phyloP scores from a whole-genome alignment of 2,113 vertebrate species.

The Cryptoleucopteryx plumbea region DNA sequence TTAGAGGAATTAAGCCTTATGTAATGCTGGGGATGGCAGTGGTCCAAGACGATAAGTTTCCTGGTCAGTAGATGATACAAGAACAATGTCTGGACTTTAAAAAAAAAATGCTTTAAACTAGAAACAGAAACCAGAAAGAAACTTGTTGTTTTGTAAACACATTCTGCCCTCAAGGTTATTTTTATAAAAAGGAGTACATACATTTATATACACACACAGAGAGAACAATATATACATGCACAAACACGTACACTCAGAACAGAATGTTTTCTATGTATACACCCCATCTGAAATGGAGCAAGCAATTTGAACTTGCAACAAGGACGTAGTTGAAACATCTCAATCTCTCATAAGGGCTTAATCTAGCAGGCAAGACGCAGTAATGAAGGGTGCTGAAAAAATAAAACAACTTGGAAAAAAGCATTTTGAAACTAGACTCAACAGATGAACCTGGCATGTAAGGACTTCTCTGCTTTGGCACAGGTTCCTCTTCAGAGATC shows the following conservation, averaged over 20 bases:
- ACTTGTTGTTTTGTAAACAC: neutral
- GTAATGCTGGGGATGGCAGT: neutral
- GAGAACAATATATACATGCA: neutral
- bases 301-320: neutral
- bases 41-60: neutral
- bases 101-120: neutral
- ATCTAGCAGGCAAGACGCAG: neutral
- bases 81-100: neutral
- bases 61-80: slow-evolving; percentile 7
- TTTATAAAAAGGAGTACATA: neutral
- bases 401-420: neutral
- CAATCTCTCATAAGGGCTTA: neutral
- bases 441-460: neutral
- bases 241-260: neutral
- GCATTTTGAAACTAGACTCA: neutral
- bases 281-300: neutral
- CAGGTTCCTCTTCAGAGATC: neutral
- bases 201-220: neutral
- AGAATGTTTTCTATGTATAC: neutral
- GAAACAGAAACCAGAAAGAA: slow-evolving; percentile 35
- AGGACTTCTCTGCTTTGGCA: neutral
- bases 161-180: slow-evolving; percentile 4
- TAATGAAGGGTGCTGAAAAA: neutral
- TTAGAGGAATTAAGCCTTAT: neutral
- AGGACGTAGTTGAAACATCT: neutral